phyloP scores from a whole-genome alignment of 1,140 invertebrate species.

The Drosophila quadrilineata region DNA sequence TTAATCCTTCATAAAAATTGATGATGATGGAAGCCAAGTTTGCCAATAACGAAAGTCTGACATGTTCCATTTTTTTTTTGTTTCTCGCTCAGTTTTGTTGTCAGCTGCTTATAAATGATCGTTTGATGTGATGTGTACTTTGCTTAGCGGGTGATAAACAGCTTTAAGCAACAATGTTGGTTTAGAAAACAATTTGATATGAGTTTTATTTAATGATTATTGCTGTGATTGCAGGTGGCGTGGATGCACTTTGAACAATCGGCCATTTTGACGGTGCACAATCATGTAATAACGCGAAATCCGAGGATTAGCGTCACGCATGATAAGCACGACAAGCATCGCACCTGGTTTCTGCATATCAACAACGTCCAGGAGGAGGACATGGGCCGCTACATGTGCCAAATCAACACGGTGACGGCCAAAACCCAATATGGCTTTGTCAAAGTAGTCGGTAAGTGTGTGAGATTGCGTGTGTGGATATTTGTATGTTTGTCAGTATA shows the following conservation, averaged over 20 bases:
- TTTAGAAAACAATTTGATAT: constrained; percentile 16
- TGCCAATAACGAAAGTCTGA: constrained; percentile 57
- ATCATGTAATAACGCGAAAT: constrained; percentile 95
- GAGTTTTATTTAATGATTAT: not conserved
- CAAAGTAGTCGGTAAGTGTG: constrained; percentile 93
- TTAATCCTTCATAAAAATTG: constrained; percentile 76
- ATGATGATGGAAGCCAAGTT: constrained; percentile 65
- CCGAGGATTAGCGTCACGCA: constrained; percentile 94
- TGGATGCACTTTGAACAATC: constrained; percentile 98
- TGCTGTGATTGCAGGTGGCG: constrained; percentile 88
- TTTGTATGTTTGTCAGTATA: constrained; percentile 24
- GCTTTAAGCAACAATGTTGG: constrained; percentile 5
- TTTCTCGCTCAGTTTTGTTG: too few relatives aligned
- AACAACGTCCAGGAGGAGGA: constrained; percentile 94
- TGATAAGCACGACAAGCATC: constrained; percentile 86
- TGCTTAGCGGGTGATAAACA: not conserved
- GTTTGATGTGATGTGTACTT: constrained; percentile 46
- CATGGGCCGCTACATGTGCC: constrained; percentile 96
- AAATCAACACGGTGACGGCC: constrained; percentile 96
- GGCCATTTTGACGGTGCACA: constrained; percentile 94
- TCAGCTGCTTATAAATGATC: constrained; percentile 50
- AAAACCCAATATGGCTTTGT: constrained; percentile 96
- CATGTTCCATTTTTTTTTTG: too few relatives aligned
- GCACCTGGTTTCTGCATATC: constrained; percentile 95
- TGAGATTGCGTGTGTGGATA: not conserved